Base-by-base conservation (phyloP, 2,888 invertebrate species). In the Macrophya annulata region DNA sequence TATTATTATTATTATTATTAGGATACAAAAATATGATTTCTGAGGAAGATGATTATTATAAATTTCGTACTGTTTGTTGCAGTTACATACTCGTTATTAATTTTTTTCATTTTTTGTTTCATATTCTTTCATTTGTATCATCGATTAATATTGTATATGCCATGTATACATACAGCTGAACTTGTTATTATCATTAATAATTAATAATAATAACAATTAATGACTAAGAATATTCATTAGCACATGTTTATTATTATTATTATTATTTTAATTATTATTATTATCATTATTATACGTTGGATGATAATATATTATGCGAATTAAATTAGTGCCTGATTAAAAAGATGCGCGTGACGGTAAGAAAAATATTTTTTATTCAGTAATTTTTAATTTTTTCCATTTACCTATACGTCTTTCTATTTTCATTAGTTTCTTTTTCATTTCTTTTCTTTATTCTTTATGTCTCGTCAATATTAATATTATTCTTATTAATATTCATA, bases 11-110 rank as follows among this genome's bases (percentile, higher is more conserved):
- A 31, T 40, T 40, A 40, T 40, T 71, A 71, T 71, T 40, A 62
- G 17, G 85, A 88, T 89, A 89, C 85, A 89, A 89, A 89, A 89
- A 89, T 89, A 89, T 89, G 88, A 88, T 89, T 90, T 87, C 88
- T 86, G 86, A 83, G 37, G 25, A 21, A 72, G 45, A 68, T 71
- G 71, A 71, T 40, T 59, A 21, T 62, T 81, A 40, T 71, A 15
- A 71, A 40, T 71, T 71, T 71, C 71, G 40, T 71, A 71, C 71
- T 40, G 40, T 71, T 15, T 71, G 71, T 71, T 37, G 71, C 68
- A 5, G 68, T 37, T 15, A 21, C 21, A 59, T 59, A 21, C 10
- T 59, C 68, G 37, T 15, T 37, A n/a, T 68, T 40, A 5, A 15
- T 17, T 37, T 25, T 21, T 15, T 0, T 37, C 9, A 2, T 31